Conservation (phyloP, 2,888 invertebrate genomes). For the Acleris literana region DNA sequence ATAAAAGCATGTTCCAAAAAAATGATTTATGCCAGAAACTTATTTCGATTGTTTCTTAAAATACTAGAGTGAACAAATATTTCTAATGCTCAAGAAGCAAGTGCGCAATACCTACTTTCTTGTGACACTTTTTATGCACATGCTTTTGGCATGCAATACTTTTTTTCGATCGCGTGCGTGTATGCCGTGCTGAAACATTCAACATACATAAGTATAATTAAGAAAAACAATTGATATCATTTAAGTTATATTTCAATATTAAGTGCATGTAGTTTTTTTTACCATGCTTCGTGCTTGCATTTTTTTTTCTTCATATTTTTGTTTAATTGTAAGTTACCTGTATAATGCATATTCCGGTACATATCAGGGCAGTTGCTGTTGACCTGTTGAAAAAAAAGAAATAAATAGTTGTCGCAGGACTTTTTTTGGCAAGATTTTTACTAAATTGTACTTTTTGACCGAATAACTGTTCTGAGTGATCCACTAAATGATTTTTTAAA, state of each 20-base stretch:
- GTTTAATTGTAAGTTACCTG: slow-evolving; percentile 81
- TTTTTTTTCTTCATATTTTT: too few species aligned
- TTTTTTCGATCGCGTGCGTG: slow-evolving; percentile 77
- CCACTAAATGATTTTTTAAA: too few species aligned
- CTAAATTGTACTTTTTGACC: too few species aligned
- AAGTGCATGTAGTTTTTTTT: not conserved
- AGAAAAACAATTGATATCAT: slow-evolving; percentile 5
- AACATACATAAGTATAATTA: slow-evolving; percentile 38
- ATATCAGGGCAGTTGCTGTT: slow-evolving; percentile 91
- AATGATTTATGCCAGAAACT: too few species aligned
- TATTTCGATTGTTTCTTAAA: too few species aligned
- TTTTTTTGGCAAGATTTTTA: too few species aligned
- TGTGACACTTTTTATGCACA: slow-evolving; percentile 75
- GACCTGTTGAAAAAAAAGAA: slow-evolving; percentile 55
- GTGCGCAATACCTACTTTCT: slow-evolving; percentile 62
- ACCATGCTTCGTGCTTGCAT: slow-evolving; percentile 16
- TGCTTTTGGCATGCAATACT: slow-evolving; percentile 78
- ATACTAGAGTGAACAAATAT: not conserved
- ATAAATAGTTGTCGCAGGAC: too few species aligned
- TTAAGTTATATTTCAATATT: not conserved
- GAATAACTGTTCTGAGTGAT: too few species aligned
- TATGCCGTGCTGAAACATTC: slow-evolving; percentile 68
- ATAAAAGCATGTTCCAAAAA: too few species aligned
- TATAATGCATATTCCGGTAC: slow-evolving; percentile 95
- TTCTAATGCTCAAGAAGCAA: not conserved